phyloP scores from a whole-genome alignment of 2,888 invertebrate genomes.

The Machimus rusticus region DNA sequence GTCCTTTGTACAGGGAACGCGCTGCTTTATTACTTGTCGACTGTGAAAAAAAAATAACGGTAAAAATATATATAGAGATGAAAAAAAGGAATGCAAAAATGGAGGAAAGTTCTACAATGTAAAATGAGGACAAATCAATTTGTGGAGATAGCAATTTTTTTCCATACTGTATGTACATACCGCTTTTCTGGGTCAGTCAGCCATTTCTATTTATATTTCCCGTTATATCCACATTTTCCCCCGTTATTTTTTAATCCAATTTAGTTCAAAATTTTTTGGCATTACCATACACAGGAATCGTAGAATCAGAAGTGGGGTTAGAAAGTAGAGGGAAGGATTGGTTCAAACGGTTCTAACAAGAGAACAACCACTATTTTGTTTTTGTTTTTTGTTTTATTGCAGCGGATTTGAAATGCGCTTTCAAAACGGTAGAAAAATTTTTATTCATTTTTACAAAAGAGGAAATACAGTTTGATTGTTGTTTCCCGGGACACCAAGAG shows the following conservation, averaged over 20 bases:
- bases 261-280: neutral
- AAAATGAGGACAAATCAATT: slow-evolving; percentile 26
- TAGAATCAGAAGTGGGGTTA: neutral
- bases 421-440: neutral
- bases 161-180: neutral
- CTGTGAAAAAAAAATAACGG: neutral
- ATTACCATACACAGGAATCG: neutral
- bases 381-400: neutral
- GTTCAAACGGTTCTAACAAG: neutral
- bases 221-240: neutral
- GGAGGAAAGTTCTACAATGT: neutral
- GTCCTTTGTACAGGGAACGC: neutral
- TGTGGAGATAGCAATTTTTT: neutral
- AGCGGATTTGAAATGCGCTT: neutral
- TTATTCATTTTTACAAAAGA: slow-evolving; percentile 11
- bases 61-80: neutral
- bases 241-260: neutral
- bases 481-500: neutral
- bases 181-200: neutral
- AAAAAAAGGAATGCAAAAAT: neutral
- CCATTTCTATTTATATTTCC: neutral
- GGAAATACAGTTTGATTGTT: slow-evolving; percentile 6
- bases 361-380: neutral
- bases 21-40: neutral
- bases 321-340: neutral